Evolutionary conservation across 2,113 vertebrate species (phyloP).

Genomic region (Eublepharis macularius): DNA sequence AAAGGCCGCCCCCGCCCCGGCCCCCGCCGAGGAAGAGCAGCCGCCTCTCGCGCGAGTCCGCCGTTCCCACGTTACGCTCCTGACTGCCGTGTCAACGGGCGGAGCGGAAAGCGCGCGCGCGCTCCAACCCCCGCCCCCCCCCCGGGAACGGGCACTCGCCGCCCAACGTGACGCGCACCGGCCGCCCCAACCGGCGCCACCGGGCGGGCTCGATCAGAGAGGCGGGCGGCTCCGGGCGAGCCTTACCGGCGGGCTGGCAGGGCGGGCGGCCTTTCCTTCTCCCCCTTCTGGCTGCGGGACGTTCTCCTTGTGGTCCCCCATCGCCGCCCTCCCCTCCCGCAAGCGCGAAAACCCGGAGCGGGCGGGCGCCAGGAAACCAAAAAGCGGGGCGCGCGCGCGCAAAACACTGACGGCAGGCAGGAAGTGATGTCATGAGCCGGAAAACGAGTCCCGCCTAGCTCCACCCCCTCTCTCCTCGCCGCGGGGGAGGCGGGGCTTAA

Average conservation of each 20-base stretch:
- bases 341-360: neutral
- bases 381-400: too few species aligned
- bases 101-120: neutral
- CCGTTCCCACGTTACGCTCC: neutral
- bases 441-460: too few species aligned
- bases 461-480: too few species aligned
- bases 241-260: neutral
- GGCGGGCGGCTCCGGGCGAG: too few species aligned
- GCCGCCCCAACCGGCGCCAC: neutral
- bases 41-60: neutral
- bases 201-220: neutral
- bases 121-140: neutral
- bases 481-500: too few species aligned
- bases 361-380: neutral
- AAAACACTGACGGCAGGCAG: too few species aligned
- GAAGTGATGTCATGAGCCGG: too few species aligned
- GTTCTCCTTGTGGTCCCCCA: constrained; percentile 45
- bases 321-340: neutral
- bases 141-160: neutral
- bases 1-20: too few species aligned
- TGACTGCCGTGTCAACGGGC: too few species aligned
- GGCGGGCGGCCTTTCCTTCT: neutral
- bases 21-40: neutral
- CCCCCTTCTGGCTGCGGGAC: neutral
- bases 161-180: neutral